A percentile compares a stretch with the other conserved stretches of the same genome.
Evolutionary conservation across 2,113 vertebrate species (phyloP).

Genomic region (Tautogolabrus adspersus): DNA sequence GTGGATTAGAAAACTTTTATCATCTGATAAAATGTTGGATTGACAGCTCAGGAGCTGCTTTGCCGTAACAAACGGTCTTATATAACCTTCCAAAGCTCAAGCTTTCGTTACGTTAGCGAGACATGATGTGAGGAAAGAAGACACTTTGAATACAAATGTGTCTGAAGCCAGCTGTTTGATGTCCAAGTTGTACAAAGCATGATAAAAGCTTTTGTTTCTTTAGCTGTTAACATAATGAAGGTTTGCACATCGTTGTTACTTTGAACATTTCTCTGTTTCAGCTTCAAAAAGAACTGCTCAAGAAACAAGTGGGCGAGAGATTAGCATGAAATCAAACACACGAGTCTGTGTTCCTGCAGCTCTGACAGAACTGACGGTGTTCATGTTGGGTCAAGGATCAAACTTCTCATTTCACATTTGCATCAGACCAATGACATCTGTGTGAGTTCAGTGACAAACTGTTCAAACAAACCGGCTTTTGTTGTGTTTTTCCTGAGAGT

Average conservation of each 20-base stretch:
- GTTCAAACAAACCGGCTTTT: too few relatives aligned
- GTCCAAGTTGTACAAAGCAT: not conserved
- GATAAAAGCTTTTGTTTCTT: not conserved
- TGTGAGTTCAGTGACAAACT: too few relatives aligned
- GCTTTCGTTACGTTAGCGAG: not conserved
- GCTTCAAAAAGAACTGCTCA: not conserved
- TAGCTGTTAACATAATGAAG: not conserved
- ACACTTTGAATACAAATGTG: not conserved
- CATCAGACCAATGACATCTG: too few relatives aligned
- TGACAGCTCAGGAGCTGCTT: constrained; percentile 22
- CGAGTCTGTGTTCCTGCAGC: not conserved
- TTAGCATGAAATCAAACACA: not conserved
- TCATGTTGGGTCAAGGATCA: not conserved
- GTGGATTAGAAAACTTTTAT: constrained; percentile 31
- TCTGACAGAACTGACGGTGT: not conserved
- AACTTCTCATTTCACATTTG: too few relatives aligned
- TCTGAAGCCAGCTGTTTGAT: not conserved
- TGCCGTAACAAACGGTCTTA: not conserved
- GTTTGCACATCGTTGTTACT: not conserved
- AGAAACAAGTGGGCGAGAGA: not conserved
- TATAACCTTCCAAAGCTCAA: not conserved
- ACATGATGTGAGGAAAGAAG: not conserved
- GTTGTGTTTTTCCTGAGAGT: too few relatives aligned
- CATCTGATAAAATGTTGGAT: constrained; percentile 34
- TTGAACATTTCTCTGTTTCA: not conserved